A percentile compares a stretch with the other conserved stretches of the same genome.
Evolutionary conservation across 2,888 invertebrate species (phyloP).

Genomic region (Meteorus colon): DNA sequence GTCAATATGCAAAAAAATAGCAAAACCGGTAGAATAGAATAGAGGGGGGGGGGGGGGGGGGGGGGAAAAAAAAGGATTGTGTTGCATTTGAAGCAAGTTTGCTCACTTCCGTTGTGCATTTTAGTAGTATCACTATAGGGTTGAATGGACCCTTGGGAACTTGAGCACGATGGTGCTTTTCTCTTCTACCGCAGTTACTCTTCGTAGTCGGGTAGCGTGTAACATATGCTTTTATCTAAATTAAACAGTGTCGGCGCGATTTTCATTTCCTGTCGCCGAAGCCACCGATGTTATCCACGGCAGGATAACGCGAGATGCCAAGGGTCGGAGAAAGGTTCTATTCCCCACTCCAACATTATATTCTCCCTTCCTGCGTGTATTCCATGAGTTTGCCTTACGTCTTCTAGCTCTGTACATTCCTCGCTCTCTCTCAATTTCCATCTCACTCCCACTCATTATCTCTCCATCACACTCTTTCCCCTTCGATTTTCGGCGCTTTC

Average conservation of each 20-base stretch:
- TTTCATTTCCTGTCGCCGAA: constrained; percentile 75
- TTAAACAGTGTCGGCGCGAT: constrained; percentile 75
- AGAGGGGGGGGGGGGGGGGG: no score
- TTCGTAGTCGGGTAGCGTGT: constrained; percentile 60
- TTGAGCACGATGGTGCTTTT: not conserved
- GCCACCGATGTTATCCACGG: constrained; percentile 73
- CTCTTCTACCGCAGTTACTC: constrained; percentile 12
- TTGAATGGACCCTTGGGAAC: constrained; percentile 45
- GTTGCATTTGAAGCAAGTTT: not conserved
- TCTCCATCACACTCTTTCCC: no score
- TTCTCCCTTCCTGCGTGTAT: constrained; percentile 24
- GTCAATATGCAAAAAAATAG: no score
- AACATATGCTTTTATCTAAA: constrained; percentile 77
- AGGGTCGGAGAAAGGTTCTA: constrained; percentile 64
- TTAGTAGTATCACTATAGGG: constrained; percentile 37
- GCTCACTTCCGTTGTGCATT: constrained; percentile 30
- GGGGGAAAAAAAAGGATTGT: no score
- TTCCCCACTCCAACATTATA: constrained; percentile 48
- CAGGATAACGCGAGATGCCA: constrained; percentile 62
- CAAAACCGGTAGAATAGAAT: no score
- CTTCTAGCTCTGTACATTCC: constrained; percentile 32
- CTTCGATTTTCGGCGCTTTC: no score
- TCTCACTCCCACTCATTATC: no score
- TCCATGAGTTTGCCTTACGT: constrained; percentile 31
- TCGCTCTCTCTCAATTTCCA: not conserved